These are phyloP conservation scores for Oegoconia quadripuncta DNA, from an alignment of 2,888 invertebrate genomes.

Conservation along the genomic window DNA sequence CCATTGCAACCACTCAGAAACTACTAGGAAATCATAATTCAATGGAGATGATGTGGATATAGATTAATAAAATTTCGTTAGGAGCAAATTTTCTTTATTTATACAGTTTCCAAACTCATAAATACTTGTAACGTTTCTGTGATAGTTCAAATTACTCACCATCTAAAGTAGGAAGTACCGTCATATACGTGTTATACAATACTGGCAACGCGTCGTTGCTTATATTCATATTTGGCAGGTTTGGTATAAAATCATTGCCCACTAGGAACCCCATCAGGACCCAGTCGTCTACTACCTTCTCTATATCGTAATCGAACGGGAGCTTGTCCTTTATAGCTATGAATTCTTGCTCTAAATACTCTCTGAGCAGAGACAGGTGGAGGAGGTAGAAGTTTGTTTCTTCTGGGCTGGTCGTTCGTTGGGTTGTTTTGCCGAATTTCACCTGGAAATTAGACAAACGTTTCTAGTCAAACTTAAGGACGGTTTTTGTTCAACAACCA, in stretches of 20 bases:
- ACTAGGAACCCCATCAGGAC: slow-evolving; percentile 97
- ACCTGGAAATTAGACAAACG: slow-evolving; percentile 75
- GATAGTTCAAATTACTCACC: slow-evolving; percentile 75
- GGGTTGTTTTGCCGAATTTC: slow-evolving; percentile 85
- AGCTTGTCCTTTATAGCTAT: slow-evolving; percentile 81
- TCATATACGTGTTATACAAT: slow-evolving; percentile 92
- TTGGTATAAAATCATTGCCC: slow-evolving; percentile 98
- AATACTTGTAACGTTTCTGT: too few species aligned
- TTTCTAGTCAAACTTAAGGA: too few species aligned
- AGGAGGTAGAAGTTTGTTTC: slow-evolving; percentile 95
- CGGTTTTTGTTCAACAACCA: too few species aligned
- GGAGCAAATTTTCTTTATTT: too few species aligned
- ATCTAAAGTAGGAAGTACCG: slow-evolving; percentile 89
- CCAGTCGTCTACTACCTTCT: slow-evolving; percentile 98
- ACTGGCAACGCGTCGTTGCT: slow-evolving; percentile 92
- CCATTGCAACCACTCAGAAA: too few species aligned
- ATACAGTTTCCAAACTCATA: too few species aligned
- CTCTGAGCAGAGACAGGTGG: slow-evolving; percentile 94
- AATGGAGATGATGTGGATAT: too few species aligned
- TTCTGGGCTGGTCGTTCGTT: slow-evolving; percentile 86
- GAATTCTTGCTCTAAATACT: slow-evolving; percentile 96
- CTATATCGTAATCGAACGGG: slow-evolving; percentile 89
- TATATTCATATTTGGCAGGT: slow-evolving; percentile 97
- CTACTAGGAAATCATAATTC: too few species aligned
- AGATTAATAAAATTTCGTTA: too few species aligned